Percentiles rank a stretch among this genome's conserved stretches.
Evolutionary conservation across 2,888 invertebrate genomes (phyloP).

Genomic region (Halocaridina rubra): DNA sequence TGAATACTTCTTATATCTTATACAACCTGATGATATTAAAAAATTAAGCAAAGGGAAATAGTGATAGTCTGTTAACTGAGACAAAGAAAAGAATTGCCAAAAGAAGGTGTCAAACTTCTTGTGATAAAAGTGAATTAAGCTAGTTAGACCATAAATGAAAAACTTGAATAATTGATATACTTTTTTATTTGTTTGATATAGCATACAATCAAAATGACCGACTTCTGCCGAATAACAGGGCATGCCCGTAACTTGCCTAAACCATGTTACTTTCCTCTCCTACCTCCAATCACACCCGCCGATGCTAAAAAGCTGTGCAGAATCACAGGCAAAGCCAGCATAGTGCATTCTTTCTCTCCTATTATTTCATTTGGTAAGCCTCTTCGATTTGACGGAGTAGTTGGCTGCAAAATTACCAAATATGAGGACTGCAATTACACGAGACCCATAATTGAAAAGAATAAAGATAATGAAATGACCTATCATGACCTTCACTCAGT

Average conservation of each 20-base stretch:
- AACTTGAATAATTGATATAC: too few relatives aligned
- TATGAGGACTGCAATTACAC: slow-evolving; percentile 44
- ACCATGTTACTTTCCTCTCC: slow-evolving; percentile 83
- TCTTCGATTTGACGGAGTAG: slow-evolving; percentile 48
- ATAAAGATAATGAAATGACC: slow-evolving; percentile 55
- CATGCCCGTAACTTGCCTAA: slow-evolving; percentile 83
- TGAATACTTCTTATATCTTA: too few relatives aligned
- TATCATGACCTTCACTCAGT: slow-evolving; percentile 49
- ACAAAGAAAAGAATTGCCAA: too few relatives aligned
- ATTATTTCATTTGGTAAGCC: slow-evolving; percentile 64
- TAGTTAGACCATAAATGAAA: too few relatives aligned
- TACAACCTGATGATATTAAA: too few relatives aligned
- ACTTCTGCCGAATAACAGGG: slow-evolving; percentile 83
- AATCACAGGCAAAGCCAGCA: slow-evolving; percentile 76
- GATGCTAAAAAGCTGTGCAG: slow-evolving; percentile 79
- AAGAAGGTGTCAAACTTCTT: too few relatives aligned
- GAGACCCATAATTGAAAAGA: slow-evolving; percentile 37
- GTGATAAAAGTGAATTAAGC: too few relatives aligned
- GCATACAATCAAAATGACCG: slow-evolving; percentile 54
- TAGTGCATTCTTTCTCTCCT: slow-evolving; percentile 66
- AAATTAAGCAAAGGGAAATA: neutral
- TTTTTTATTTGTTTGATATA: too few relatives aligned
- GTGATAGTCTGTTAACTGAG: too few relatives aligned
- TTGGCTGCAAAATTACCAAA: slow-evolving; percentile 56
- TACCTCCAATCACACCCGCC: slow-evolving; percentile 85